Percentiles rank a stretch among this genome's conserved stretches.
phyloP scores from a whole-genome alignment of 2,113 vertebrate genomes.

The Brachyhypopomus occidentalis region DNA sequence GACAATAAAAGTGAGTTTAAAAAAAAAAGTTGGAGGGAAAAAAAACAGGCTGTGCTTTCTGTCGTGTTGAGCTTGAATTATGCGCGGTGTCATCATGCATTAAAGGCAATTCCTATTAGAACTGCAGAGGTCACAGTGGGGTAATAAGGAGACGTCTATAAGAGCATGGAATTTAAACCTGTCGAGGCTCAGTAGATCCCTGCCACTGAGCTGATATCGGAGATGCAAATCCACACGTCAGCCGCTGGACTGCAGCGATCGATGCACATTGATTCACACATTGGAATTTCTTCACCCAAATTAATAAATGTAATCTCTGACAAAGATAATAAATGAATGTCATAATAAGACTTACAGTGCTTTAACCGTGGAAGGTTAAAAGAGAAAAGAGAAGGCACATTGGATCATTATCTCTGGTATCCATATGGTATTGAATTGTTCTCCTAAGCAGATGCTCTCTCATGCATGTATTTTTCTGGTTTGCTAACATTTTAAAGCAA shows the following conservation, averaged over 20 bases:
- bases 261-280: background rate
- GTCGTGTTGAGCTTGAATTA: conserved; percentile 7
- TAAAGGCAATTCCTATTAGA: background rate
- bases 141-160: background rate
- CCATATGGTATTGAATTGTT: background rate
- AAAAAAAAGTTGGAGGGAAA: background rate
- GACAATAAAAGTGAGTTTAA: conserved; percentile 35
- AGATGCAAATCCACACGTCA: background rate
- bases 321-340: background rate
- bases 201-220: background rate
- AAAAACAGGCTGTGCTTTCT: conserved; percentile 28
- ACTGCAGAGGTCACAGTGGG: background rate
- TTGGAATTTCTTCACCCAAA: background rate
- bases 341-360: background rate
- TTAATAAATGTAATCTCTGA: background rate
- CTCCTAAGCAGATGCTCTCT: background rate
- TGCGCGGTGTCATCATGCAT: conserved; percentile 3
- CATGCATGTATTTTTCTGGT: background rate
- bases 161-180: background rate
- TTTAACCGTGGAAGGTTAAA: background rate
- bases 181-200: no score
- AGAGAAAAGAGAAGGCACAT: background rate
- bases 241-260: background rate
- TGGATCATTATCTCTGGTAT: background rate
- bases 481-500: background rate